Base-by-base conservation (phyloP, 2,113 vertebrate genomes). In the Chinchilla lanigera region DNA sequence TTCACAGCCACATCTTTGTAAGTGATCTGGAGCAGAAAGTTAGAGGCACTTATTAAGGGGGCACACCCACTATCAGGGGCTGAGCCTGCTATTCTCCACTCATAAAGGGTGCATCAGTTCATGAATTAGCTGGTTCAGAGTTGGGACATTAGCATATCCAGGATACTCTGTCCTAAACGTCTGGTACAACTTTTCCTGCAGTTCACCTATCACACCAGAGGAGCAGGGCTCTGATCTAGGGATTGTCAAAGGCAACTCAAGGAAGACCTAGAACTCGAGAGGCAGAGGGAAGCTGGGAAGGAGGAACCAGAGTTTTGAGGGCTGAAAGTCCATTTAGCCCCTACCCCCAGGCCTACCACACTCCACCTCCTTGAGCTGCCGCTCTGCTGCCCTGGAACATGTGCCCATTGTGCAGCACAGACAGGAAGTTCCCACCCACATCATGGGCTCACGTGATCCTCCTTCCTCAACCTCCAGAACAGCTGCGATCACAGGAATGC, bases 101-200 rank as follows among this genome's bases (percentile, higher is more conserved):
- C 94, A 99, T 16, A 98, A 95, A 5, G 99, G 99, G 20, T 98
- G 98, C 93, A 99, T 99, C 52, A 99, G 96, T 71, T 99, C 99
- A 69, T 99, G 99, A 98, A 99, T 99, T 54, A 99, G 98, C 97
- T 99, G 99, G 89, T 99, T 92, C 99, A 98, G 10, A 99, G 99
- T 85, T 99, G 99, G 0, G 99, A 99, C 99, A 99, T 99, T 0
- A 99, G 99, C 0, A 98, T 97, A 95, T 99, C 99, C 93, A 99
- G 98, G 0, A 99, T 97, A 47, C 99, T 99, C 89, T 99, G 98
- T 97, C 99, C 98, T 99, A 98, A 99, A 99, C 0, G 98, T 99
- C 98, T 99, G 99, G 95, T 99, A 99, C 26, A 99, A 99, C 95
- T 98, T 99, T 98, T 98, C 99, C 92, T 99, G 98, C 56, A 99